A percentile compares a stretch with the other conserved stretches of the same genome.
Evolutionary conservation across 2,113 vertebrate species (phyloP).

Genomic region (Otolemur garnettii): DNA sequence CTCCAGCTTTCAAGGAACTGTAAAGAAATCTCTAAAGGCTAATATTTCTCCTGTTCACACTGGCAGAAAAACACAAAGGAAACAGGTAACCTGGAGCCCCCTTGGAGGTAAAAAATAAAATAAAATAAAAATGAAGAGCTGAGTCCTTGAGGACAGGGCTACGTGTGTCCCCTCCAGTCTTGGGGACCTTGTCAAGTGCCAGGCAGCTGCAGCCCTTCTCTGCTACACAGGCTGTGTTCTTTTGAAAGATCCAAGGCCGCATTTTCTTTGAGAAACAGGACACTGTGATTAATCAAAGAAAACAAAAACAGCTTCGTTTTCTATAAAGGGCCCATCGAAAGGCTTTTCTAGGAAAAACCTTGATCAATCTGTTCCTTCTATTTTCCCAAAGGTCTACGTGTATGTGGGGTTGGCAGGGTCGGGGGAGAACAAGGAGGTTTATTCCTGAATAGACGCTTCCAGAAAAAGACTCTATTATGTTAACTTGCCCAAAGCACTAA

Average conservation of each 20-base stretch:
- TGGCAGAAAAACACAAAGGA: conserved; percentile 68
- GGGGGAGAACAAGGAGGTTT: neutral
- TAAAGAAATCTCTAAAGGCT: conserved; percentile 79
- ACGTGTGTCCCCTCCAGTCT: fast-evolving
- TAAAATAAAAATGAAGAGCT: neutral
- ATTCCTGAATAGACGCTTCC: conserved; percentile 53
- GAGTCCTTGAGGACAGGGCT: neutral
- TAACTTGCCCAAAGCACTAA: neutral
- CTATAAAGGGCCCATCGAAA: conserved; percentile 51
- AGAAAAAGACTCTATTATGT: conserved; percentile 54
- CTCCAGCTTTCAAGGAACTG: conserved; percentile 81
- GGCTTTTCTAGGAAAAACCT: conserved; percentile 80
- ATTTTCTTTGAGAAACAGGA: conserved; percentile 70
- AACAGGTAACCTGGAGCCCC: conserved; percentile 8
- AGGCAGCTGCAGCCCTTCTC: neutral
- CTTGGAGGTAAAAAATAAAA: neutral
- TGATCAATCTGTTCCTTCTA: conserved; percentile 67
- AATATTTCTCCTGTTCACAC: conserved; percentile 69
- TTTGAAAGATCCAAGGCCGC: conserved; percentile 64
- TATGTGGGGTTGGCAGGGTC: neutral
- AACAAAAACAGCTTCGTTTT: conserved; percentile 78
- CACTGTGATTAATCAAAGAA: conserved; percentile 79
- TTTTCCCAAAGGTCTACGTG: conserved; percentile 59
- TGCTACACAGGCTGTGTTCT: neutral
- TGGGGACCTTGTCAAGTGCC: neutral